These are phyloP conservation scores for Cactoblastis cactorum DNA, from an alignment of 2,888 invertebrate genomes.

Conservation along the genomic window DNA sequence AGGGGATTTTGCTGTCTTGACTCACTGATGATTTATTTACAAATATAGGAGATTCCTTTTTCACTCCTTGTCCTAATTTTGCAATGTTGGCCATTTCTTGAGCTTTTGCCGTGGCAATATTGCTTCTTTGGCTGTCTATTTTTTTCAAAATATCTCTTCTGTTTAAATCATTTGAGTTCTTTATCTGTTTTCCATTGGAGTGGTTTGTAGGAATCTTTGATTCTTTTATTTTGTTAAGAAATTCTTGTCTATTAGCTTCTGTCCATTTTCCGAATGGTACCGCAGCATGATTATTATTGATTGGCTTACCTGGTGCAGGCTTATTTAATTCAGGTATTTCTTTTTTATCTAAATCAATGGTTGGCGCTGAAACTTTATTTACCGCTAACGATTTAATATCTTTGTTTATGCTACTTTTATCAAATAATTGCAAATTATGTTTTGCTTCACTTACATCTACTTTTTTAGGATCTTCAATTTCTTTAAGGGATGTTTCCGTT, in stretches of 20 bases:
- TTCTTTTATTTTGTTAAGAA: conserved; percentile 66
- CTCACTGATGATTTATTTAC: conserved; percentile 35
- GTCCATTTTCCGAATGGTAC: conserved; percentile 75
- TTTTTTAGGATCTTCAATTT: background rate
- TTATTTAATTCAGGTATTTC: conserved; percentile 21
- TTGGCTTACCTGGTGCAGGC: conserved; percentile 34
- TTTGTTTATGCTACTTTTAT: conserved; percentile 13
- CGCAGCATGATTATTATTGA: conserved; percentile 51
- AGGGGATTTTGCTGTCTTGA: conserved; percentile 27
- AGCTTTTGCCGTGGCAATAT: conserved; percentile 44
- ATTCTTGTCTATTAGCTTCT: conserved; percentile 66
- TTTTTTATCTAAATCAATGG: conserved; percentile 17
- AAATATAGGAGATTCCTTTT: conserved; percentile 52
- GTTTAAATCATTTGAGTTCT: conserved; percentile 69
- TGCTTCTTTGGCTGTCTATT: conserved; percentile 63
- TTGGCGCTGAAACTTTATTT: conserved; percentile 4
- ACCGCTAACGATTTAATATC: conserved; percentile 7
- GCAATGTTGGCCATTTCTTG: conserved; percentile 33
- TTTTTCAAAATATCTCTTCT: conserved; percentile 67
- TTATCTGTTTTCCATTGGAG: conserved; percentile 60
- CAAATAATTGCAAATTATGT: background rate
- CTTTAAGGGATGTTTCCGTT: background rate
- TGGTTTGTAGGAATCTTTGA: conserved; percentile 46
- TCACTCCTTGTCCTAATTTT: conserved; percentile 30
- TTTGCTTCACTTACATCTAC: background rate